These are phyloP conservation scores for Huso huso DNA, from an alignment of 2,797 vertebrate genomes.

Conservation along the genomic window DNA sequence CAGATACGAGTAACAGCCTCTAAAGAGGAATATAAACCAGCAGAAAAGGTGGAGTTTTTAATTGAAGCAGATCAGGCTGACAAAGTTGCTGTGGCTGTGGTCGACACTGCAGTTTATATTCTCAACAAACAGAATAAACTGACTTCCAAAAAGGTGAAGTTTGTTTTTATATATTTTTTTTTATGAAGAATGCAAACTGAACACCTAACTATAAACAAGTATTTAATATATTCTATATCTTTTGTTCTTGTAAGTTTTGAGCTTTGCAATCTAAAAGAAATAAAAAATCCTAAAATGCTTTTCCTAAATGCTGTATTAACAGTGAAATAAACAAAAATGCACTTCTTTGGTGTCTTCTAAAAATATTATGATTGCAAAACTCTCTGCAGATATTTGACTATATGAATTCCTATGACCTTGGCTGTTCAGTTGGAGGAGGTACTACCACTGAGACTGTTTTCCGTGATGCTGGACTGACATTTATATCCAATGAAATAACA, in stretches of 20 bases:
- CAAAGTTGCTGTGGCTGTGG: conserved; percentile 44
- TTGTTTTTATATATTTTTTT: background rate
- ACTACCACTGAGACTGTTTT: conserved; percentile 42
- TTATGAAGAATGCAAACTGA: background rate
- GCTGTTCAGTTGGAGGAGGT: conserved; percentile 51
- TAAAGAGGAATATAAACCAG: conserved; percentile 32
- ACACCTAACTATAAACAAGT: too few relatives aligned
- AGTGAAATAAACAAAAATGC: too few relatives aligned
- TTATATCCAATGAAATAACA: conserved; percentile 29
- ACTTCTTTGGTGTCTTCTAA: background rate
- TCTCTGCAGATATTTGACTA: conserved; percentile 50
- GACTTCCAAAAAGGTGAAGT: conserved; percentile 45
- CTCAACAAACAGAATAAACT: conserved; percentile 55
- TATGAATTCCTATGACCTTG: conserved; percentile 59
- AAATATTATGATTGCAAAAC: conserved; percentile 5
- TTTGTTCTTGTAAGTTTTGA: too few relatives aligned
- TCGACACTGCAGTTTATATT: conserved; percentile 53
- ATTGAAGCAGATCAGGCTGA: conserved; percentile 35
- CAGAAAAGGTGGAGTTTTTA: conserved; percentile 23
- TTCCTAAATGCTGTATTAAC: too few relatives aligned
- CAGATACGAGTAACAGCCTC: conserved; percentile 49
- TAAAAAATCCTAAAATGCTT: too few relatives aligned
- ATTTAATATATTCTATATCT: too few relatives aligned
- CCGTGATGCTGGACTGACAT: conserved; percentile 45
- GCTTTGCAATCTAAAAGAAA: too few relatives aligned